Evolutionary conservation across 2,113 vertebrate genomes (phyloP).

Genomic region (Rhodinocichla rosea): DNA sequence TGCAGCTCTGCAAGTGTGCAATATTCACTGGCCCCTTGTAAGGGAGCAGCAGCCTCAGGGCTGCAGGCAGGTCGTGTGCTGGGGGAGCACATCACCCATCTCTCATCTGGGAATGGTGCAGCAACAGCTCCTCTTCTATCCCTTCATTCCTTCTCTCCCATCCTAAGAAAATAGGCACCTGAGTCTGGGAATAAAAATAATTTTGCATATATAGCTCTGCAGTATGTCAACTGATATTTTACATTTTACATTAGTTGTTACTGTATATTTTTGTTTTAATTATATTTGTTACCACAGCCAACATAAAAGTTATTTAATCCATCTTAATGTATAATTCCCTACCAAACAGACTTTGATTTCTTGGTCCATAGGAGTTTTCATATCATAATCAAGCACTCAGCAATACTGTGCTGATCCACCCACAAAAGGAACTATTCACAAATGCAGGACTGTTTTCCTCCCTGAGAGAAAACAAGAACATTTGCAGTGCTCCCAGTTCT

Average conservation of each 20-base stretch:
- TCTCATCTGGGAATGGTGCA: accelerated
- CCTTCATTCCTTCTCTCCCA: background rate
- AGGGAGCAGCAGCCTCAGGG: background rate
- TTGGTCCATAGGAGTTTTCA: background rate
- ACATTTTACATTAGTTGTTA: background rate
- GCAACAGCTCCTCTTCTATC: background rate
- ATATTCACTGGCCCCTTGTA: background rate
- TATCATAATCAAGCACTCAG: background rate
- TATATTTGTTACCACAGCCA: background rate
- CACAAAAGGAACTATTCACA: background rate
- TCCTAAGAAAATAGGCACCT: background rate
- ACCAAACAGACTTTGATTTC: background rate
- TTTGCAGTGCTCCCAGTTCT: background rate
- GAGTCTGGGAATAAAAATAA: background rate
- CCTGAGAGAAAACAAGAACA: background rate
- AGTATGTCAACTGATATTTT: background rate
- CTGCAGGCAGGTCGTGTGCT: background rate
- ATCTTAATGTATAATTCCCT: background rate
- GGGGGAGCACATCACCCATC: background rate
- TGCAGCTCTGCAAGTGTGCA: background rate
- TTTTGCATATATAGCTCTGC: background rate
- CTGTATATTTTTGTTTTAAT: background rate
- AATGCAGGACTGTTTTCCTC: background rate
- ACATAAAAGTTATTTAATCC: background rate
- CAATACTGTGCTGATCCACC: background rate